Percentiles rank a stretch among this genome's conserved stretches.
Conservation (phyloP, 2,888 invertebrate species). For the Parasteatoda lunata region DNA sequence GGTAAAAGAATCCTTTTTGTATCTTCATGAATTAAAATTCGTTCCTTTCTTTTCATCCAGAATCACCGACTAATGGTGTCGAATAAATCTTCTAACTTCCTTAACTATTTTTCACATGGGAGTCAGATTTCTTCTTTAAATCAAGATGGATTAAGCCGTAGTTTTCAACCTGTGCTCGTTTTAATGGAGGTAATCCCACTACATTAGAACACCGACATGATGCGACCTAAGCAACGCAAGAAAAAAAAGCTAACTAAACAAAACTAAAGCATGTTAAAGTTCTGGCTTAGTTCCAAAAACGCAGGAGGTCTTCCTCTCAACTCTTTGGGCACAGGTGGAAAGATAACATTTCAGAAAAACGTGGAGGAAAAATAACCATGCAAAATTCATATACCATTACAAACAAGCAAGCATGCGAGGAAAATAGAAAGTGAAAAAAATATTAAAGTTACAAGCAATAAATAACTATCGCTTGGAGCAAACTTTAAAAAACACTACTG, state of each 20-base stretch:
- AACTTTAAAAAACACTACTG: too few species aligned
- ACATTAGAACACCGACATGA: constrained; percentile 13
- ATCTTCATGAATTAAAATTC: too few species aligned
- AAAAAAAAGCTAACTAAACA: constrained; percentile 18
- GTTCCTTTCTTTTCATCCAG: too few species aligned
- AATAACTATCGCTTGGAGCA: too few species aligned
- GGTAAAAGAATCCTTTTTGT: too few species aligned
- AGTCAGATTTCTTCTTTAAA: constrained; percentile 13
- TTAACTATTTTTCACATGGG: constrained; percentile 2
- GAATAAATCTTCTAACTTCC: not conserved
- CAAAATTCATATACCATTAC: not conserved
- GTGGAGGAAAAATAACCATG: not conserved
- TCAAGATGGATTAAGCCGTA: constrained; percentile 23
- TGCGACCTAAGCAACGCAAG: constrained; percentile 9
- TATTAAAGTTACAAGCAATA: too few species aligned
- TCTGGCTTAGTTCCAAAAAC: constrained; percentile 43
- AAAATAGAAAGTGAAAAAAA: too few species aligned
- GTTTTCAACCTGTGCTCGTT: constrained; percentile 18
- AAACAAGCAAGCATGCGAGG: too few species aligned
- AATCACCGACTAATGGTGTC: not conserved
- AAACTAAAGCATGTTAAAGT: constrained; percentile 17
- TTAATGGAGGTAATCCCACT: constrained; percentile 40
- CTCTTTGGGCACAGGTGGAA: constrained; percentile 43
- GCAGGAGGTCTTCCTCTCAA: constrained; percentile 33
- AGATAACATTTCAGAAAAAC: constrained; percentile 11